A percentile compares a stretch with the other conserved stretches of the same genome.
These are phyloP conservation scores for Lordiphosa stackelbergi DNA, from an alignment of 1,140 invertebrate genomes.

Conservation along the genomic window DNA sequence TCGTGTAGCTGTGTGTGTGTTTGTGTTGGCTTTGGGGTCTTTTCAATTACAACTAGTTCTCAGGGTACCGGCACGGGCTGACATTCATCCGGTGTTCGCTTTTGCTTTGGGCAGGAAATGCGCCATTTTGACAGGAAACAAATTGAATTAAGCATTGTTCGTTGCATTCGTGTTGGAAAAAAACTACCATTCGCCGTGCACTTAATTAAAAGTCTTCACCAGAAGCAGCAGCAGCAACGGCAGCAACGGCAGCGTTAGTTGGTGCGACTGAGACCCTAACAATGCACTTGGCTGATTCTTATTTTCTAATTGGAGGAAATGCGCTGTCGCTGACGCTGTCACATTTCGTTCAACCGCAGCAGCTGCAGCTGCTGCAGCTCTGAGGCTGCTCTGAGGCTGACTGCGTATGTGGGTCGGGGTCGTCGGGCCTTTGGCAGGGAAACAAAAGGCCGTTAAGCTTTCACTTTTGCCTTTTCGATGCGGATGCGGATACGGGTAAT, in stretches of 20 bases:
- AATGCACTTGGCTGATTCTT: constrained; percentile 4
- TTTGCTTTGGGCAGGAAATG: constrained; percentile 23
- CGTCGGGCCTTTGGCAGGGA: constrained; percentile 5
- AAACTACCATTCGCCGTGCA: neutral
- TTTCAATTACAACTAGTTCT: no score
- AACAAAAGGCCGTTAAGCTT: no score
- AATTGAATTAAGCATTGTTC: constrained; percentile 12
- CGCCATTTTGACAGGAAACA: constrained; percentile 15
- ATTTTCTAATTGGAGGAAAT: constrained; percentile 33
- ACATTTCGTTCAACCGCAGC: neutral
- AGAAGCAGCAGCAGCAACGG: neutral
- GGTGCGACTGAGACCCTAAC: no score
- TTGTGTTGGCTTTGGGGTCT: no score
- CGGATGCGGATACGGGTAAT: no score
- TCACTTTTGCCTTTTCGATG: no score
- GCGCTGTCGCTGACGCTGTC: constrained; percentile 7
- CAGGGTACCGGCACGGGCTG: no score
- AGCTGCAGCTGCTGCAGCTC: no score
- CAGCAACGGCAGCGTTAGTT: neutral
- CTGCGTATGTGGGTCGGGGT: constrained; percentile 9
- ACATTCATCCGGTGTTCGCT: no score
- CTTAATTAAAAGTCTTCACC: neutral
- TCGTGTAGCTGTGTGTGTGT: no score
- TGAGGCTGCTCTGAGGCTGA: no score
- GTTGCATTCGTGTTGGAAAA: constrained; percentile 1